Percentiles rank a stretch among this genome's conserved stretches.
Evolutionary conservation across 1,140 invertebrate genomes (phyloP).

Genomic region (Galendromus occidentalis): DNA sequence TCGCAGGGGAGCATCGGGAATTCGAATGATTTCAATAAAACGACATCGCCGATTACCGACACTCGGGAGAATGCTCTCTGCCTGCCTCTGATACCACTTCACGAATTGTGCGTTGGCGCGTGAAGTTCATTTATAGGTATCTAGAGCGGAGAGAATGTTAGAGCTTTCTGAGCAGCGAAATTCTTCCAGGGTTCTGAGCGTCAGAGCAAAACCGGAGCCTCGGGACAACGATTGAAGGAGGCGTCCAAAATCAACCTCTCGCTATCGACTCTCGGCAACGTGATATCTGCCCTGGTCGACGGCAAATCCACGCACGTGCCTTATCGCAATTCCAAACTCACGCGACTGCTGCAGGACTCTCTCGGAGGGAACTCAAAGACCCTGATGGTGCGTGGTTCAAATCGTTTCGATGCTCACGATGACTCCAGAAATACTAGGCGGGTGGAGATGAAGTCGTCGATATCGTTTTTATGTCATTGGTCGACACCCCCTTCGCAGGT

Average conservation of each 20-base stretch:
- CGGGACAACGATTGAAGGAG: conserved; percentile 68
- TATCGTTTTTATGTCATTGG: no score
- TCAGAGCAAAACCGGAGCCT: conserved; percentile 74
- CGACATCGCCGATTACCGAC: background rate
- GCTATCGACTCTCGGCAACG: conserved; percentile 76
- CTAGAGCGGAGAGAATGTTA: background rate
- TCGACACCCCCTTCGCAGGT: conserved; percentile 32
- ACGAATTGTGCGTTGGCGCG: background rate
- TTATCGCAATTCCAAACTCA: conserved; percentile 83
- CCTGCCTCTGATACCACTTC: background rate
- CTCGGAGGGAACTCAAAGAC: conserved; percentile 91
- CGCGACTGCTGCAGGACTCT: conserved; percentile 75
- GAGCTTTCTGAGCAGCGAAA: background rate
- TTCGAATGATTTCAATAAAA: background rate
- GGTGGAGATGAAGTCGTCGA: background rate
- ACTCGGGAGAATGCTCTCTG: background rate
- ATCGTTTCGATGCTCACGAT: background rate
- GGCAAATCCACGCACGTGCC: conserved; percentile 82
- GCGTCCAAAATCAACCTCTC: conserved; percentile 90
- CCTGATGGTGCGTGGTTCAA: conserved; percentile 48
- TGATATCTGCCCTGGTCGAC: conserved; percentile 82
- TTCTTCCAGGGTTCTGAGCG: conserved; percentile 49
- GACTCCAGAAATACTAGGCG: background rate
- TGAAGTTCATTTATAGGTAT: background rate
- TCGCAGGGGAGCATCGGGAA: no score